A percentile compares a stretch with the other conserved stretches of the same genome.
Evolutionary conservation across 1,140 invertebrate species (phyloP).

Genomic region (Temnothorax longispinosus): DNA sequence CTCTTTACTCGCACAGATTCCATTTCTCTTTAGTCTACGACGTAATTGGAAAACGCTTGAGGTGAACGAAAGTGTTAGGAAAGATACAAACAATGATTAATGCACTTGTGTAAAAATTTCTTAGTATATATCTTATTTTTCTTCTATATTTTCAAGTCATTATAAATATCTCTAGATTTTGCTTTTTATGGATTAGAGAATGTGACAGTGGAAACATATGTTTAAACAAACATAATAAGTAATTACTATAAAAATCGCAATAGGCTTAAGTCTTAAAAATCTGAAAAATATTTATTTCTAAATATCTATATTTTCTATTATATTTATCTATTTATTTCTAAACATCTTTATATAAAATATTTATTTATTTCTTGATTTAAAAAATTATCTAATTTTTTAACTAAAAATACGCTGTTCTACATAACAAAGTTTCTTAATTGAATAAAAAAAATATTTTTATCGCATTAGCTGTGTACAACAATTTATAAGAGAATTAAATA

Average conservation of each 20-base stretch:
- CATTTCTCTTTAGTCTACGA: background rate
- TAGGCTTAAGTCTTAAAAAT: background rate
- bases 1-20: background rate
- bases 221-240: background rate
- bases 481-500: background rate
- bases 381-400: background rate
- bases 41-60: background rate
- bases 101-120: background rate
- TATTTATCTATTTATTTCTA: background rate
- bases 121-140: background rate
- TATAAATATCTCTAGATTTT: background rate
- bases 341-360: background rate
- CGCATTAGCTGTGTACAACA: background rate
- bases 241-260: background rate
- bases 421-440: background rate
- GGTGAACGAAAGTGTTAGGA: background rate
- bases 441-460: background rate
- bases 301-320: background rate
- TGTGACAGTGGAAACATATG: background rate
- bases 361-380: background rate
- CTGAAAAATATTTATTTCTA: background rate
- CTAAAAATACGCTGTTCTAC: background rate
- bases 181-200: background rate
- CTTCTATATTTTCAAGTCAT: background rate
- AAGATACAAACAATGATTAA: background rate